Base-by-base conservation (phyloP, 64 coral and sea anemone genomes). In the Pocillopora damicornis region DNA sequence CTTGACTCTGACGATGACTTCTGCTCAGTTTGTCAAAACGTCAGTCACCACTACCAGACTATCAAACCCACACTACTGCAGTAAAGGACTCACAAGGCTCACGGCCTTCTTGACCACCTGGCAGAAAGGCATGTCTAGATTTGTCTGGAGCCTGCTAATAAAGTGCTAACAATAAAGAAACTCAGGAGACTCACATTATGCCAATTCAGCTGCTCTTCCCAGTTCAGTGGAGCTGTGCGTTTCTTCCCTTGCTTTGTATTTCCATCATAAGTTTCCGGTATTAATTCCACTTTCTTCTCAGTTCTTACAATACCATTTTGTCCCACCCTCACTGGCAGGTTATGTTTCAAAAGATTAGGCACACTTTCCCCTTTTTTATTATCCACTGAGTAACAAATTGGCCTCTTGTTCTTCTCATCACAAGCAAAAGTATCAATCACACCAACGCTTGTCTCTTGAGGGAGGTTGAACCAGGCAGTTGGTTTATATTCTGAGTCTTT, bases 141-240 rank as follows among this genome's bases (percentile, higher is more conserved):
- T 51, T 51, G 7, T 51, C 42, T 51, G 7, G 3, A 51, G 42
- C 42, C 42, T 2, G 42, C 42, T 51, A 51, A 51, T 51, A 0
- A 51, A 4, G 42, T 51, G 7, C 42, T 51, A 51, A 51, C 45
- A 57, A 59, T 23, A 59, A 23, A 60, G 15, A 37, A 66, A n/a
- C 69, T 22, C 0, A 30, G 16, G 20, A 25, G 35, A 57, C 94
- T 96, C 72, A 96, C 94, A 90, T 93, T 76, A 58, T 93, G 76
- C 94, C 94, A 96, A 45, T 96, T 92, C 3, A 96, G 74, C 63
- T 93, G 94, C 51, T 96, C 91, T 67, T 96, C 91, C 94, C 94
- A 96, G 68, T 88, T 93, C 26, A 96, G 35, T 13, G 94, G 94
- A n/a, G 83, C 91, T 58, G 83, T 69, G 23, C 82, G 67, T 25